Evolutionary conservation across 2,888 invertebrate genomes (phyloP).

Genomic region (Drosophila neotestacea): DNA sequence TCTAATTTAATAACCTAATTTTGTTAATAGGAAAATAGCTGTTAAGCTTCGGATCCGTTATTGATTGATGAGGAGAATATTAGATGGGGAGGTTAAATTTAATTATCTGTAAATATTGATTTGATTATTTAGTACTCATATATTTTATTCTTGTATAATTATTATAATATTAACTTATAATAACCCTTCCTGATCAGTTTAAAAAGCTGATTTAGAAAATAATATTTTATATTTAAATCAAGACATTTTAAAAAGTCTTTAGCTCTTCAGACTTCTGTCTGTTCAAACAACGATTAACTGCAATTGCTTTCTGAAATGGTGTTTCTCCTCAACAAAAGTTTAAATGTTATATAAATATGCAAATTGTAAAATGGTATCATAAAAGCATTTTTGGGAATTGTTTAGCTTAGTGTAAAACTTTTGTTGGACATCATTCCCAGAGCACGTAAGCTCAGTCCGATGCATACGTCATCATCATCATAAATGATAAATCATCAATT

Average conservation of each 20-base stretch:
- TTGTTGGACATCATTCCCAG: constrained; percentile 31
- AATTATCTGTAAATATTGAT: no score
- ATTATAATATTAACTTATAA: no score
- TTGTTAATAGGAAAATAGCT: no score
- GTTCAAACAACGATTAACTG: constrained; percentile 35
- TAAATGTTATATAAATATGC: constrained; percentile 54
- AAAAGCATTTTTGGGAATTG: constrained; percentile 46
- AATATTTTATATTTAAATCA: not conserved
- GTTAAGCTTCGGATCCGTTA: no score
- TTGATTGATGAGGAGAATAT: no score
- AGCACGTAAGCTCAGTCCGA: constrained; percentile 17
- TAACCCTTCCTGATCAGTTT: no score
- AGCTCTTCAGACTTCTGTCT: not conserved
- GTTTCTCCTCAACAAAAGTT: constrained; percentile 5
- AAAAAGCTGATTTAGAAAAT: no score
- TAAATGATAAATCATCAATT: constrained; percentile 75
- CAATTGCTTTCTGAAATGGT: constrained; percentile 19
- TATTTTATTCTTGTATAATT: no score
- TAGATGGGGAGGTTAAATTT: no score
- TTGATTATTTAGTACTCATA: no score
- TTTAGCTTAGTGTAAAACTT: constrained; percentile 56
- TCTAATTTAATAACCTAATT: no score
- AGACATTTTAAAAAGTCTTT: not conserved
- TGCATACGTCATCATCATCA: constrained; percentile 58
- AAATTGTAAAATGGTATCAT: constrained; percentile 53